Evolutionary conservation across 2,797 vertebrate genomes (phyloP).

Genomic region (Pangasius mekongensis): DNA sequence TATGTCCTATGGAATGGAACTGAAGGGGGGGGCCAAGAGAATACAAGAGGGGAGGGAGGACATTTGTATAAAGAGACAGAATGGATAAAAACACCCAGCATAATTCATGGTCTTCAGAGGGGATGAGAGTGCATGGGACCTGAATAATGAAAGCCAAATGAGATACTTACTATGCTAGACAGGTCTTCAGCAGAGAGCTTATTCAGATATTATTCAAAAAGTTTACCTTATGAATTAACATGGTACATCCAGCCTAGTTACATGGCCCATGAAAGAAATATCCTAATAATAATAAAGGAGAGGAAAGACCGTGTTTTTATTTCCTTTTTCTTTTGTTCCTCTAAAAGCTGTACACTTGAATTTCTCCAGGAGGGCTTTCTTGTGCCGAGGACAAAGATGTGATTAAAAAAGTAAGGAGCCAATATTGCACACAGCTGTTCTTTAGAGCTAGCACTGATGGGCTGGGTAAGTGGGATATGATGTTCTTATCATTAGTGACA

Average conservation of each 20-base stretch:
- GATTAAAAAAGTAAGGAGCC: slow-evolving; percentile 85
- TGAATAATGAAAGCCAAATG: slow-evolving; percentile 98
- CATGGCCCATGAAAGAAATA: slow-evolving; percentile 83
- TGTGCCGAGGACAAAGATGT: slow-evolving; percentile 84
- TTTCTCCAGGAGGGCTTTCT: background rate
- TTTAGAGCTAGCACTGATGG: slow-evolving; percentile 65
- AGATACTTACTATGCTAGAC: slow-evolving; percentile 92
- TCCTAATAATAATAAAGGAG: slow-evolving; percentile 80
- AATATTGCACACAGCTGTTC: slow-evolving; percentile 81
- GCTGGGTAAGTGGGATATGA: slow-evolving; percentile 67
- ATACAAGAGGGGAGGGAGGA: slow-evolving; percentile 39
- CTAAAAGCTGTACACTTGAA: background rate
- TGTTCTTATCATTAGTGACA: slow-evolving; percentile 72
- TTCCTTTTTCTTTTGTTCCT: background rate
- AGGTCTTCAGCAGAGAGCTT: slow-evolving; percentile 90
- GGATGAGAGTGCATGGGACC: slow-evolving; percentile 78
- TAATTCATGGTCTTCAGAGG: slow-evolving; percentile 89
- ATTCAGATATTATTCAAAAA: slow-evolving; percentile 98
- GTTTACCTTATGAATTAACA: slow-evolving; percentile 99
- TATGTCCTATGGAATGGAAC: slow-evolving; percentile 80
- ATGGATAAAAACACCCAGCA: slow-evolving; percentile 75
- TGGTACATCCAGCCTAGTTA: slow-evolving; percentile 95
- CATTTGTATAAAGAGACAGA: slow-evolving; percentile 50
- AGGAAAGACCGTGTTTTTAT: slow-evolving; percentile 70
- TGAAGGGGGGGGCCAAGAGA: slow-evolving; percentile 60